phyloP scores from a whole-genome alignment of 1,140 invertebrate genomes.

The Scaptomyza montana region DNA sequence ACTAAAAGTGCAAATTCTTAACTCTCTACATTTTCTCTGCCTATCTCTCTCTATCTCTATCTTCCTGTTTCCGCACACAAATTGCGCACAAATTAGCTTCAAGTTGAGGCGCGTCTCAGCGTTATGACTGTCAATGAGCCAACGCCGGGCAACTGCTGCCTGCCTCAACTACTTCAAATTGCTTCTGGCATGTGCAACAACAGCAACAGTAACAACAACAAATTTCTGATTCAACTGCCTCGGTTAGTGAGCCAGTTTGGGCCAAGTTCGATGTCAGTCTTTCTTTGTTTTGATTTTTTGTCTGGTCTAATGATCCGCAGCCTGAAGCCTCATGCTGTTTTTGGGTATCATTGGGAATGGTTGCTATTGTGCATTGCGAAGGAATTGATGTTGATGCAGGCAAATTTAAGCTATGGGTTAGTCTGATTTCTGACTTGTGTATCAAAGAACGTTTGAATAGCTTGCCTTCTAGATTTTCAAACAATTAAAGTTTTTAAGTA shows the following conservation, averaged over 20 bases:
- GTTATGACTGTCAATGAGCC: constrained; percentile 81
- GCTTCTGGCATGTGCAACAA: constrained; percentile 49
- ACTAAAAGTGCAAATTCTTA: constrained; percentile 78
- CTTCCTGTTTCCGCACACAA: constrained; percentile 44
- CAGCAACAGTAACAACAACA: constrained; percentile 29
- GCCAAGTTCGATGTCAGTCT: constrained; percentile 34
- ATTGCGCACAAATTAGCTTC: constrained; percentile 76
- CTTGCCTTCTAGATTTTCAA: no score
- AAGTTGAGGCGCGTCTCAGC: constrained; percentile 75
- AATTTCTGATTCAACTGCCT: constrained; percentile 15
- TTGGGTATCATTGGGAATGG: constrained; percentile 22
- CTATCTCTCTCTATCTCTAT: constrained; percentile 12
- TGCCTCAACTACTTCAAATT: constrained; percentile 17
- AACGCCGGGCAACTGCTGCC: constrained; percentile 27
- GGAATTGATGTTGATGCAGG: constrained; percentile 56
- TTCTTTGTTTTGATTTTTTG: constrained; percentile 13
- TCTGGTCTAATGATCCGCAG: constrained; percentile 73
- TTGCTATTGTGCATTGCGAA: constrained; percentile 44
- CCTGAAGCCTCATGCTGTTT: constrained; percentile 60
- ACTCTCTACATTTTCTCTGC: constrained; percentile 33
- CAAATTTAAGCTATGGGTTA: no score
- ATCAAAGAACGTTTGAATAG: no score
- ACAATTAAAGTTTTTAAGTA: no score
- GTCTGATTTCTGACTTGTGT: no score
- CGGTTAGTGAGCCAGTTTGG: constrained; percentile 37